Conservation (phyloP, 2,888 invertebrate genomes). For the Epinotia bilunana region DNA sequence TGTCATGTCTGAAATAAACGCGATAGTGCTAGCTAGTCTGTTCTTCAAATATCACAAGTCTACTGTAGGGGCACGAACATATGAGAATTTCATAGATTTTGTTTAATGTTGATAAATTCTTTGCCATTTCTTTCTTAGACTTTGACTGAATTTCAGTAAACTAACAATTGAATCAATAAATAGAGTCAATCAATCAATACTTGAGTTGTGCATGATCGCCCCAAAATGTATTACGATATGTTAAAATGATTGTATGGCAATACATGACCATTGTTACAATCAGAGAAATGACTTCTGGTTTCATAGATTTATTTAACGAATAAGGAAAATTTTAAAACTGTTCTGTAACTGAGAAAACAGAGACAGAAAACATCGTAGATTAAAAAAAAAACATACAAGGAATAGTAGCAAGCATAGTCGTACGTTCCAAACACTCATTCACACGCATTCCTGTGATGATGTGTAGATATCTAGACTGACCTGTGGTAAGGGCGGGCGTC, state of each 20-base stretch:
- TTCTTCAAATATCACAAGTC: not conserved
- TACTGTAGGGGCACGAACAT: not conserved
- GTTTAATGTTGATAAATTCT: not conserved
- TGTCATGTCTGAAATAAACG: too few relatives aligned
- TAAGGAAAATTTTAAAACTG: not conserved
- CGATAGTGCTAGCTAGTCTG: not conserved
- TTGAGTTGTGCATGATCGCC: not conserved
- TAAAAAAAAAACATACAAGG: constrained; percentile 7
- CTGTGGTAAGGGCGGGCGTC: constrained; percentile 98
- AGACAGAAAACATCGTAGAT: not conserved
- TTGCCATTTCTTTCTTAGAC: not conserved
- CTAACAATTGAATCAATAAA: not conserved
- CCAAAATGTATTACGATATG: constrained; percentile 30
- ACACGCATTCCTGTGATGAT: not conserved
- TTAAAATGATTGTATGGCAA: constrained; percentile 29
- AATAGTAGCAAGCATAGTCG: constrained; percentile 26
- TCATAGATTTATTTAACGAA: not conserved
- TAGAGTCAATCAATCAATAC: not conserved
- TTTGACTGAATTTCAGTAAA: not conserved
- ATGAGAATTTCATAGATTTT: not conserved
- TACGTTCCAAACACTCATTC: constrained; percentile 22
- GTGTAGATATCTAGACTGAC: constrained; percentile 77
- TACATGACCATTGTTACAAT: constrained; percentile 13
- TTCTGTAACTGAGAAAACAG: not conserved
- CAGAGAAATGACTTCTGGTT: not conserved